phyloP scores from a whole-genome alignment of 2,113 vertebrate species.

The Nicator chloris region DNA sequence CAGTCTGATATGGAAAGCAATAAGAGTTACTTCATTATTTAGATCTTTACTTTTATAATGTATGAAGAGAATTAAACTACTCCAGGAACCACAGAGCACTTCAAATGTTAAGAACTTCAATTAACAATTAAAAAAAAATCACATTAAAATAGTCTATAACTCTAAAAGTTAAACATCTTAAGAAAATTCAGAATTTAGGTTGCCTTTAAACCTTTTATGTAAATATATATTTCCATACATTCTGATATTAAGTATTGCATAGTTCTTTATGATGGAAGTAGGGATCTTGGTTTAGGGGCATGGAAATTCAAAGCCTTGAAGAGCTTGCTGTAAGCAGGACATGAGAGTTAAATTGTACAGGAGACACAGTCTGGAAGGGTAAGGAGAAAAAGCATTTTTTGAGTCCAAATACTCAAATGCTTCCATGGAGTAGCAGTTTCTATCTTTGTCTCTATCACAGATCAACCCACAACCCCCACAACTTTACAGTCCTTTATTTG shows the following conservation, averaged over 20 bases:
- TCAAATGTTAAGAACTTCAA: background rate
- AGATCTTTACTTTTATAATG: background rate
- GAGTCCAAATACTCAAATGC: background rate
- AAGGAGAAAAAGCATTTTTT: background rate
- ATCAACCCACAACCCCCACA: background rate
- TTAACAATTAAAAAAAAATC: background rate
- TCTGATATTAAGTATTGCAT: background rate
- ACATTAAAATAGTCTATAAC: background rate
- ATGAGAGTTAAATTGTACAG: background rate
- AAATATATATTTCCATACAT: background rate
- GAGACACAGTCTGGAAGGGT: background rate
- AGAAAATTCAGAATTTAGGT: background rate
- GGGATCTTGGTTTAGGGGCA: background rate
- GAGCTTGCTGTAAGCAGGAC: background rate
- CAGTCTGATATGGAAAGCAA: background rate
- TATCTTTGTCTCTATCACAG: background rate
- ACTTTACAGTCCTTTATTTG: background rate
- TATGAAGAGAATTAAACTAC: background rate
- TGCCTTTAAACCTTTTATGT: background rate
- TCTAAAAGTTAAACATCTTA: background rate
- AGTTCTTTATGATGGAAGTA: background rate
- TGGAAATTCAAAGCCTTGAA: background rate
- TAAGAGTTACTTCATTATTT: background rate
- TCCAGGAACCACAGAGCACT: background rate
- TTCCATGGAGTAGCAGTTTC: background rate